Evolutionary conservation across 2,113 vertebrate species (phyloP), one percentile per base, ranked within the genome.

Genomic region (Verasper variegatus): DNA sequence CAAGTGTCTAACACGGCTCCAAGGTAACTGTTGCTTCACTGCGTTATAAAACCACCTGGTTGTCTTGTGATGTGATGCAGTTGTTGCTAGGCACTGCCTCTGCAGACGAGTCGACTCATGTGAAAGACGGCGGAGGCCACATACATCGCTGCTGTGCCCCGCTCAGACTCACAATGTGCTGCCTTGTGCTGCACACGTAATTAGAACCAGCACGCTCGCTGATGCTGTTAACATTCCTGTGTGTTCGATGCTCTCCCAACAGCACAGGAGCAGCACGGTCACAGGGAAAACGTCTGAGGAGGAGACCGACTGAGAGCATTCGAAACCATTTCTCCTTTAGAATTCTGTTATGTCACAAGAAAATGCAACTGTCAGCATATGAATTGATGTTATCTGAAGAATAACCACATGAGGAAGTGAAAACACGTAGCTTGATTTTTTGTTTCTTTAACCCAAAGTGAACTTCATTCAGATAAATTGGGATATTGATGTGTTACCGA

Each of bases 111-210:
- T 86, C 58, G 45, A 76, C 86, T 81, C 84, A 86, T 88, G 82
- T 66, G 76, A 78, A 68, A 69, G 71, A 13, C 9, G 47, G 35
- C 59, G 63, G 74, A 71, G 74, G 86, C 83, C 64, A 80, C 84
- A 42, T 82, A 49, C 40, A 42, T 42, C 12, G 40, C 40, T 13
- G 62, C 42, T 40, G 76, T 71, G 27, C 27, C 14, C 18, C 0
- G 37, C 62, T 61, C 18, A 18, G 69, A 49, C 42, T 61, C 0
- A 93, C 92, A 94, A 93, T 88, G 76, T 69, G 49, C 45, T 20
- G 78, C 88, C 82, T 93, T 94, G 93, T 91, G 80, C 83, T 66
- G 76, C 47, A 70, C 79, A 60, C 24, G 65, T 91, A 92, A 92
- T 90, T 74, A 85, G 60, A 82, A 76, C 60, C 86, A 68, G 86